Evolutionary conservation across 2,888 invertebrate species (phyloP).

Genomic region (Rotaria macrura): DNA sequence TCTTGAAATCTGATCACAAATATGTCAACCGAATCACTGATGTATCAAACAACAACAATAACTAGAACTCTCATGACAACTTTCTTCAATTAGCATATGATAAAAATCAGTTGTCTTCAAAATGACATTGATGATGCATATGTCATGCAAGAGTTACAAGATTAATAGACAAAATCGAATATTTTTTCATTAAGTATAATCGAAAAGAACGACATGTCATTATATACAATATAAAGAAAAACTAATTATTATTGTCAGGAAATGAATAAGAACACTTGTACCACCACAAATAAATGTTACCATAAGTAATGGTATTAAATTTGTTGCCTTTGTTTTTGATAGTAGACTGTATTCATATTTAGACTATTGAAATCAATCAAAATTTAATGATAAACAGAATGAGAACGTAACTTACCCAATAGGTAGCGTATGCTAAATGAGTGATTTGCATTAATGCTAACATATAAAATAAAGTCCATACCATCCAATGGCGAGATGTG

Average conservation of each 20-base stretch:
- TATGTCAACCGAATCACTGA: not conserved
- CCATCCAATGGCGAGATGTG: not conserved
- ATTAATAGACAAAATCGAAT: not conserved
- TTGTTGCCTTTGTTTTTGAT: not conserved
- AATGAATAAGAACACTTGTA: not conserved
- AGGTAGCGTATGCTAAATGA: not conserved
- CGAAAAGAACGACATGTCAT: not conserved
- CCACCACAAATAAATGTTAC: not conserved
- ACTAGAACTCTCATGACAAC: not conserved
- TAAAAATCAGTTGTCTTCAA: not conserved
- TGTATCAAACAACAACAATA: not conserved
- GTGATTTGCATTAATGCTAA: not conserved
- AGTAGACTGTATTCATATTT: not conserved
- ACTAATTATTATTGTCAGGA: not conserved
- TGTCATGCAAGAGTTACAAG: not conserved
- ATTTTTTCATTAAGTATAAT: not conserved
- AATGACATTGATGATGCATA: not conserved
- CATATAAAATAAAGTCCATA: not conserved
- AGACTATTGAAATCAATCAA: not conserved
- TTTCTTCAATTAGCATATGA: not conserved
- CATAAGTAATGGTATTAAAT: not conserved
- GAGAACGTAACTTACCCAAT: not conserved
- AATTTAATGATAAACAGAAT: no score
- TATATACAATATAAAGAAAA: not conserved
- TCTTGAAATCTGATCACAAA: not conserved